A percentile compares a stretch with the other conserved stretches of the same genome.
Conservation (phyloP, 2,797 vertebrate species). For the Galagoides demidoff region DNA sequence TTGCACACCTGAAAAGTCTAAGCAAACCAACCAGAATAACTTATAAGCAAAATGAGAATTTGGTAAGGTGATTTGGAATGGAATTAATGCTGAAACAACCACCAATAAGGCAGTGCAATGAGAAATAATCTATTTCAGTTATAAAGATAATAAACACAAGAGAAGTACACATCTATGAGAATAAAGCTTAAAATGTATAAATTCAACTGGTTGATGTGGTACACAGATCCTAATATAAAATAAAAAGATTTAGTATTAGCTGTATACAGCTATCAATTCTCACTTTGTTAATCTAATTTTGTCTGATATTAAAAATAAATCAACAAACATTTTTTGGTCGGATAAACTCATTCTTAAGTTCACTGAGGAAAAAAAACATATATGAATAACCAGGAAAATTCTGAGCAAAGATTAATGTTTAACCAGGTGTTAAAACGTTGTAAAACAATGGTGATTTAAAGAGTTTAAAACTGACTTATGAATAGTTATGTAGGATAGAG, state of each 20-base stretch:
- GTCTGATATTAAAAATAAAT: neutral
- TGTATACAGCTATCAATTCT: neutral
- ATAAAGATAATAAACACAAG: neutral
- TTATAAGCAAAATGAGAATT: neutral
- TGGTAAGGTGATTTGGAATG: neutral
- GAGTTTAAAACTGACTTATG: neutral
- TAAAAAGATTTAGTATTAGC: neutral
- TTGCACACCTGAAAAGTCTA: neutral
- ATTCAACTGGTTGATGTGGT: neutral
- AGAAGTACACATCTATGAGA: neutral
- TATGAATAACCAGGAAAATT: neutral
- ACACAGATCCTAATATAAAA: neutral
- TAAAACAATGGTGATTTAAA: neutral
- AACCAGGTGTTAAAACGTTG: neutral
- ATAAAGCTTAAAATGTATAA: neutral
- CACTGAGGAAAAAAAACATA: neutral
- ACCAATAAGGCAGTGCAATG: neutral
- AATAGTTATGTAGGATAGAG: neutral
- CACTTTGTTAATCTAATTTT: neutral
- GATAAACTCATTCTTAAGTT: neutral
- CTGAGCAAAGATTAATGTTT: neutral
- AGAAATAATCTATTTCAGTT: neutral
- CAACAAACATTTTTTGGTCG: neutral
- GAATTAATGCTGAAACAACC: neutral
- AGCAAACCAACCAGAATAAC: constrained; percentile 26